Evolutionary conservation across 2,113 vertebrate species (phyloP), one percentile per base, ranked within the genome.

Genomic region (Brachyhypopomus occidentalis): DNA sequence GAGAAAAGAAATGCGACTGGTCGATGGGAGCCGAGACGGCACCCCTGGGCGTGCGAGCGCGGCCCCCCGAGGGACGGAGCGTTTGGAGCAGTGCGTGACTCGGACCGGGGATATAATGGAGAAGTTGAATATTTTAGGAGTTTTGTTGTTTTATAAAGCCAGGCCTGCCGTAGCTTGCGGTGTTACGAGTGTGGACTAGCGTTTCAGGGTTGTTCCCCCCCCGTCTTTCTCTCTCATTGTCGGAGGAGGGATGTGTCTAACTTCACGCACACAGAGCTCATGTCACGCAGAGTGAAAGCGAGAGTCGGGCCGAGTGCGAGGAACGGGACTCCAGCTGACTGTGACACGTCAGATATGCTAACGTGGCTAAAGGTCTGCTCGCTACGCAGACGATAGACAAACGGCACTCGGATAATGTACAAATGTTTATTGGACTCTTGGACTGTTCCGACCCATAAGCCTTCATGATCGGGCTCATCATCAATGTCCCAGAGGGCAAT

Each of bases 41-140:
- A 79, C 52, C 78, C 79, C 67, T 83, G 64, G 81, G 75, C 83
- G 79, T 79, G 77, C 58, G 73, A 69, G 25, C 27, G 62, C 27
- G 22, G 74, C 86, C 80, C 72, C 38, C n/a, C n/a, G 62, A 38
- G 67, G 83, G 80, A 83, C 77, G 75, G 83, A 87, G 80, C 67
- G 11, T 84, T 84, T 78, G 75, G 60, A 79, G 84, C 73, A 19
- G 82, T 72, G 89, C 83, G 76, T 88, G 90, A 83, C 72, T 76
- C 70, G n/a, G 34, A 69, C 80, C 56, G 80, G 12, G 76, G 85
- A 84, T 84, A 86, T 82, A 85, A 86, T 82, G 72, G 81, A 64
- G 78, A 88, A 83, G 81, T 81, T 87, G 85, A 89, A 88, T 87
- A 84, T 87, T 88, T 88, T 83, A 80, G 79, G 74, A 75, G 72